Evolutionary conservation across 1,140 invertebrate genomes (phyloP).

Genomic region (Littorina saxatilis): DNA sequence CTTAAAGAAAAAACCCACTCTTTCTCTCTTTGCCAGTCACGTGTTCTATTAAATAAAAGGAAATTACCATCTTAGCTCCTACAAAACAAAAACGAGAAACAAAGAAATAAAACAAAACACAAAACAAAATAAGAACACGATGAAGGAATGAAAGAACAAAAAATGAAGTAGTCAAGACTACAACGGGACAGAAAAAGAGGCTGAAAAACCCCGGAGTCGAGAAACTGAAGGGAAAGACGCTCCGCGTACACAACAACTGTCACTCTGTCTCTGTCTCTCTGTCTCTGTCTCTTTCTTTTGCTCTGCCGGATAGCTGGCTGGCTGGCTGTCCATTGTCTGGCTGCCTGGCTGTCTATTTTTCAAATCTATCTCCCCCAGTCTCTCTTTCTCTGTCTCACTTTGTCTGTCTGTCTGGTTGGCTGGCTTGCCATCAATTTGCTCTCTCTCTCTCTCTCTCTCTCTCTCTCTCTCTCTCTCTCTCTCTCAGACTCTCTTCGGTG

Average conservation of each 20-base stretch:
- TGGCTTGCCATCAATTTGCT: not conserved
- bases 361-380: not conserved
- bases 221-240: no score
- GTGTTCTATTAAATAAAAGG: not conserved
- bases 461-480: constrained; percentile 2
- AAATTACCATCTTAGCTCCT: no score
- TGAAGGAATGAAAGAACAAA: no score
- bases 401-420: not conserved
- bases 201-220: no score
- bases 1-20: no score
- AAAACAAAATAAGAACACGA: no score
- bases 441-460: not conserved
- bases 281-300: not conserved
- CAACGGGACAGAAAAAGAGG: no score
- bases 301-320: not conserved
- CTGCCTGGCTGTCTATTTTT: not conserved
- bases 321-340: not conserved
- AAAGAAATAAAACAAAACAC: no score
- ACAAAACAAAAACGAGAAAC: not conserved
- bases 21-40: not conserved
- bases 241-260: no score
- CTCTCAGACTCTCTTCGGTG: not conserved
- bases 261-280: not conserved
- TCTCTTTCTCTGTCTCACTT: not conserved
- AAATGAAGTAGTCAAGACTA: no score